Base-by-base conservation (phyloP, 2,888 invertebrate genomes). In the Timandra comae region DNA sequence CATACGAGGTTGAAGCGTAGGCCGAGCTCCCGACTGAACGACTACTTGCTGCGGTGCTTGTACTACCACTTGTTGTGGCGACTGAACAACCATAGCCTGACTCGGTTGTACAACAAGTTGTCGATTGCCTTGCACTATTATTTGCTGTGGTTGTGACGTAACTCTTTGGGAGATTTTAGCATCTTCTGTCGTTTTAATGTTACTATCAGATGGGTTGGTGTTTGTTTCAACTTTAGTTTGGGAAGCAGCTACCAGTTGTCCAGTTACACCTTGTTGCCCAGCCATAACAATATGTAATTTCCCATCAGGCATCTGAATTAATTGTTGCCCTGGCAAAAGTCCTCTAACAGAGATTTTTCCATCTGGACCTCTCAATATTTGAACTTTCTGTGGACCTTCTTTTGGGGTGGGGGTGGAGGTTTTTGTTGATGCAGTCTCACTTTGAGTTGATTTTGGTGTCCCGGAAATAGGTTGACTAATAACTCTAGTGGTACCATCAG, bases 271-370 rank as follows among this genome's bases (percentile, higher is more conserved):
- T 26, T 89, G 82, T 59, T 91, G 91, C 4, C 88, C 88, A 6
- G 91, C 88, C 66, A 90, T 91, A 20, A 94, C 87, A 9, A 97
- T 91, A 64, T 97, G 97, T 12, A 97, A 80, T 67, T 96, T 95
- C 0, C 98, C 98, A 71, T 98, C 97, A 0, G 97, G 93, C 89
- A 96, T 92, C 68, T 97, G 95, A 25, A 97, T 91, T 34, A 98
- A 82, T 63, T 97, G 97, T 65, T 98, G 98, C 32, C 97, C 97
- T 27, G 96, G 94, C 72, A 95, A 88, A 5, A 98, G 86, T 1
- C 98, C 98, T 39, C 95, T 91, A 1, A 98, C 97, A 54, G 96
- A 95, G 8, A 97, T 86, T 76, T 96, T 96, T 12, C 97, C 97
- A 72, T 96, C 96, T 0, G 95, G 93, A 0, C 94, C 91, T 47